phyloP scores from a whole-genome alignment of 2,888 invertebrate species.

The Caenorhabditis zanzibari region DNA sequence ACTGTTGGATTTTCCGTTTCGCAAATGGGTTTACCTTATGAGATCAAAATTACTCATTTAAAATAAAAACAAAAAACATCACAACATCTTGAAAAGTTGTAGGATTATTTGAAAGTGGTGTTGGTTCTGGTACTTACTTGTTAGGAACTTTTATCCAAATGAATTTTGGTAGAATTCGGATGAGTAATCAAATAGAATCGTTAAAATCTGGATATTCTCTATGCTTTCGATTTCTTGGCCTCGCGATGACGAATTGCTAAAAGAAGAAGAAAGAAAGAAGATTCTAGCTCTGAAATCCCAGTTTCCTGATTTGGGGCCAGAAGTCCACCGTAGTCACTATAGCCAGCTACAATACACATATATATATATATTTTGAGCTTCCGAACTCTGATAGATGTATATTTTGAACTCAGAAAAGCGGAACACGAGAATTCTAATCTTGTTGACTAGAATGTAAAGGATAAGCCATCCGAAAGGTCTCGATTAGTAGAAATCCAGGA shows the following conservation, averaged over 20 bases:
- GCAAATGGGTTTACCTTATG: not conserved
- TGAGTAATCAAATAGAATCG: not conserved
- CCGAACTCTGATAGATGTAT: not conserved
- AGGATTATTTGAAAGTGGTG: not conserved
- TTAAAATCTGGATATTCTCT: not conserved
- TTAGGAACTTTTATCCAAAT: not conserved
- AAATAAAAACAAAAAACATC: not conserved
- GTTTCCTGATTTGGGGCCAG: slow-evolving; percentile 14
- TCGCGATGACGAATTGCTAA: slow-evolving; percentile 3
- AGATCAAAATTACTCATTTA: slow-evolving; percentile 19
- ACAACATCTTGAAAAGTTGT: slow-evolving; percentile 1
- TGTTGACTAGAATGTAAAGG: slow-evolving; percentile 29
- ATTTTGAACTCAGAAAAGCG: slow-evolving; percentile 7
- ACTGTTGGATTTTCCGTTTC: slow-evolving; percentile 14
- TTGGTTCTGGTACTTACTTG: slow-evolving; percentile 20
- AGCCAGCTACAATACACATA: not conserved
- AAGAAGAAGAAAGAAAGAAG: slow-evolving; percentile 5
- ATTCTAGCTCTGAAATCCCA: slow-evolving; percentile 16
- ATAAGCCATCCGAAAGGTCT: slow-evolving; percentile 33
- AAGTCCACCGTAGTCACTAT: slow-evolving; percentile 14
- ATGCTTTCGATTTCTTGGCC: not conserved
- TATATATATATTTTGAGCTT: slow-evolving; percentile 16
- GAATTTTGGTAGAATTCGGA: slow-evolving; percentile 1
- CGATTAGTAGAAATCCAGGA: slow-evolving; percentile 13
- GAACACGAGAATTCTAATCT: slow-evolving; percentile 4